Base-by-base conservation (phyloP, 2,797 vertebrate species). In the Carduelis carduelis region DNA sequence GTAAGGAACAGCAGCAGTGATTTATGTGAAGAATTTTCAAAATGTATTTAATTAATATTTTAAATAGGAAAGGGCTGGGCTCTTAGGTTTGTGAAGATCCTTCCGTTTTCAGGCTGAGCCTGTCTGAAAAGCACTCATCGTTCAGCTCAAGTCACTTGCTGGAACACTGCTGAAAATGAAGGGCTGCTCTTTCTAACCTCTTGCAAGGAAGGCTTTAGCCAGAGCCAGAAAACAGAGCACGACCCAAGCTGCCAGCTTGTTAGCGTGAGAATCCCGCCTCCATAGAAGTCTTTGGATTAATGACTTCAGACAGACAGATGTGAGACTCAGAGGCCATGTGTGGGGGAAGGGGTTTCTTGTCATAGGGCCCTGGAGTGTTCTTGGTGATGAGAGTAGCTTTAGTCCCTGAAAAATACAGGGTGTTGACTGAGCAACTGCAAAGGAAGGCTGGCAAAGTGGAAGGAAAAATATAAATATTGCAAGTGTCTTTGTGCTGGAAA, bases 291-390 rank as follows among this genome's bases (percentile, higher is more conserved):
- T 96, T 63, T 94, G 86, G 92, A 94, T 97, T 95, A 92, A 96
- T 96, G 77, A 96, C 70, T 97, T 97, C 93, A 93, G 97, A 97
- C 66, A 75, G 94, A 85, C 89, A 95, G 86, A 88, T 94, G 94
- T 92, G 81, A 97, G 95, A 89, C 47, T 95, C 27, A 0, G 44
- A 90, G 89, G 95, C 93, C 50, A 1, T 68, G 61, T 28, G 71
- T 93, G 92, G 72, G 59, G 93, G 59, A 94, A 82, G 39, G 72
- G 61, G 68, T 61, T 88, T 70, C 53, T 89, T 26, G 34, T 49
- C 44, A 1, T 35, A 87, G 57, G 66, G 39, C 57, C 75, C 81
- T 79, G 49, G 43, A 83, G 87, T 87, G 47, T 57, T 91, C 43
- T 64, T 81, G 81, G 79, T 84, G 60, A 47, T 2, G 12, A 63